Percentiles rank a stretch among this genome's conserved stretches.
These are phyloP conservation scores for Smittia sp. DNA, from an alignment of 2,888 invertebrate genomes.

Conservation along the genomic window DNA sequence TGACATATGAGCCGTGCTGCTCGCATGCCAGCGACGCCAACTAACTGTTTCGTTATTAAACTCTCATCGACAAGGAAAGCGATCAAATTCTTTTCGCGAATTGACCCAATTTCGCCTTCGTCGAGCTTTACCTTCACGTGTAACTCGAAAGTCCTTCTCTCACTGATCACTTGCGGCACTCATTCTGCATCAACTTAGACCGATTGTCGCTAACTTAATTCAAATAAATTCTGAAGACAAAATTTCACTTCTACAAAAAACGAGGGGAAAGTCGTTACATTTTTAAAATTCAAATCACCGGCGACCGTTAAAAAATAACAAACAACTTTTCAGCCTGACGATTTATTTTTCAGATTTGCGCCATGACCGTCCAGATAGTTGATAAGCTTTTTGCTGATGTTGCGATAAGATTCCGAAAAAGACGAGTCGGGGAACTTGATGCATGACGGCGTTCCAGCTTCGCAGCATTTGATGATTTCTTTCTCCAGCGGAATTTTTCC, in stretches of 20 bases:
- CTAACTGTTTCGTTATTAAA: slow-evolving; percentile 9
- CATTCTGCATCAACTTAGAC: neutral
- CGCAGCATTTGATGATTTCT: slow-evolving; percentile 50
- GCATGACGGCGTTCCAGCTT: slow-evolving; percentile 50
- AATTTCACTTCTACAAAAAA: too few relatives aligned
- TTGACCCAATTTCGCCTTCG: neutral
- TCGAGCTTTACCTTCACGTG: neutral
- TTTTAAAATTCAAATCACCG: too few relatives aligned
- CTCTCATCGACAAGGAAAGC: neutral
- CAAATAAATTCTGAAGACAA: neutral
- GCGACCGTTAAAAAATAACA: too few relatives aligned
- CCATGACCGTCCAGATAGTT: slow-evolving; percentile 20
- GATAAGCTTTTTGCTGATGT: slow-evolving; percentile 13
- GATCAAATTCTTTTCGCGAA: slow-evolving; percentile 7
- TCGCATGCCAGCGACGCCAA: neutral
- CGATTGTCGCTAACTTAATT: neutral
- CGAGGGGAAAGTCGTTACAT: too few relatives aligned
- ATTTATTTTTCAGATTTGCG: too few relatives aligned
- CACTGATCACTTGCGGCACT: neutral
- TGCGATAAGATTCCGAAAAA: slow-evolving; percentile 18
- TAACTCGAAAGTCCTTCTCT: neutral
- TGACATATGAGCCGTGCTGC: slow-evolving; percentile 4
- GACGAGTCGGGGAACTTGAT: slow-evolving; percentile 48
- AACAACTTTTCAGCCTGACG: too few relatives aligned
- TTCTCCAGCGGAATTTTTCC: slow-evolving; percentile 56